Conservation (phyloP, 2,113 vertebrate species). For the Lipophrys pholis region DNA sequence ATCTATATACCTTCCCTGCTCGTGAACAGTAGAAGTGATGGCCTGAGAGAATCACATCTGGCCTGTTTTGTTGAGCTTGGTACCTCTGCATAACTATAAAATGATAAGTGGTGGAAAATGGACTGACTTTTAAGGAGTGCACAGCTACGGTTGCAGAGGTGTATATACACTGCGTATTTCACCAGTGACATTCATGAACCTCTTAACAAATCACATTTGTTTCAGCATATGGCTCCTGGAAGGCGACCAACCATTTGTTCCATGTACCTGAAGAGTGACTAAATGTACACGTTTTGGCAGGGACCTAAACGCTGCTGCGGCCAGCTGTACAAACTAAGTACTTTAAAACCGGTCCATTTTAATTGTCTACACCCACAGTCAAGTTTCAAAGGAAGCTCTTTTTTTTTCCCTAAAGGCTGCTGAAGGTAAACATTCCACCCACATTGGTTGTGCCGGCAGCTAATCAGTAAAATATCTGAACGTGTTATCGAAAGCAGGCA, state of each 20-base stretch:
- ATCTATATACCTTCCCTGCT: neutral
- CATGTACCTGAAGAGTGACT: neutral
- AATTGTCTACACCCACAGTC: neutral
- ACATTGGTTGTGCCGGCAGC: neutral
- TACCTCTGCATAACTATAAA: neutral
- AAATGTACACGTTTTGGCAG: neutral
- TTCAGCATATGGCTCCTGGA: neutral
- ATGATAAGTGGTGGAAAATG: conserved; percentile 14
- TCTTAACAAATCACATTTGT: conserved; percentile 28
- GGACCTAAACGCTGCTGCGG: neutral
- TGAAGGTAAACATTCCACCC: conserved; percentile 5
- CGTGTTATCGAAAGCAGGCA: conserved; percentile 5
- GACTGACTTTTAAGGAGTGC: neutral
- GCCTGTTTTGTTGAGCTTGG: neutral
- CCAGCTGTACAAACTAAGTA: neutral
- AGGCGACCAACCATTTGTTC: neutral
- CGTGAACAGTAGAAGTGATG: neutral
- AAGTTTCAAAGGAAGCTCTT: conserved; percentile 2
- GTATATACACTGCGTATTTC: neutral
- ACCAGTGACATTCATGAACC: neutral
- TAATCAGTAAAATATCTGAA: conserved; percentile 15
- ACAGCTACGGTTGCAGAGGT: neutral
- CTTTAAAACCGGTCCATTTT: neutral
- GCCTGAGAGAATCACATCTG: neutral
- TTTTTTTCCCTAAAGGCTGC: neutral